Evolutionary conservation across 1,140 invertebrate genomes (phyloP).

Genomic region (Araneus ventricosus): DNA sequence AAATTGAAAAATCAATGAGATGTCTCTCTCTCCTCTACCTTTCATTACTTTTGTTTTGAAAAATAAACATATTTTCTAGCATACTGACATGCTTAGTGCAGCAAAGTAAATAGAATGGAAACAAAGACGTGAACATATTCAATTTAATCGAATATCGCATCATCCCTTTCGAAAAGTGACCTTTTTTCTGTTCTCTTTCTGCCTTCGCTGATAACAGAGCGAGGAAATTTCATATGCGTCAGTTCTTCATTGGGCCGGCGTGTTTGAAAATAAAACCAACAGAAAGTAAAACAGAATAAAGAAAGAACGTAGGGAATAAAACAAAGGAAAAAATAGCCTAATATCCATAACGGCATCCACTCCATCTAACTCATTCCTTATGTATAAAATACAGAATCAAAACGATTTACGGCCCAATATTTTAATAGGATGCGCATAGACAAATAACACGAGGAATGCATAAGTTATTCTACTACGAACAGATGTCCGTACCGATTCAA

Average conservation of each 20-base stretch:
- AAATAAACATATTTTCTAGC: background rate
- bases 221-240: background rate
- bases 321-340: background rate
- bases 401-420: constrained; percentile 57
- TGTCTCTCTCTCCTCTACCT: background rate
- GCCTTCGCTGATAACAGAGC: background rate
- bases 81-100: background rate
- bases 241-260: background rate
- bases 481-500: constrained; percentile 14
- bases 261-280: background rate
- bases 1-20: background rate
- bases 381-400: constrained; percentile 68
- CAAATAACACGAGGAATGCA: constrained; percentile 47
- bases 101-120: background rate
- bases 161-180: background rate
- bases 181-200: background rate
- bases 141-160: constrained; percentile 1
- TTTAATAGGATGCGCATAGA: constrained; percentile 64
- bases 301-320: background rate
- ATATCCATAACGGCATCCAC: constrained; percentile 49
- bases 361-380: constrained; percentile 59
- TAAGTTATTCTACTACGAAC: constrained; percentile 50
- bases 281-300: background rate
- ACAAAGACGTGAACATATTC: background rate
- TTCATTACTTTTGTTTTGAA: background rate